Conservation (phyloP, 1,140 invertebrate species). For the Eufriesea mexicana region DNA sequence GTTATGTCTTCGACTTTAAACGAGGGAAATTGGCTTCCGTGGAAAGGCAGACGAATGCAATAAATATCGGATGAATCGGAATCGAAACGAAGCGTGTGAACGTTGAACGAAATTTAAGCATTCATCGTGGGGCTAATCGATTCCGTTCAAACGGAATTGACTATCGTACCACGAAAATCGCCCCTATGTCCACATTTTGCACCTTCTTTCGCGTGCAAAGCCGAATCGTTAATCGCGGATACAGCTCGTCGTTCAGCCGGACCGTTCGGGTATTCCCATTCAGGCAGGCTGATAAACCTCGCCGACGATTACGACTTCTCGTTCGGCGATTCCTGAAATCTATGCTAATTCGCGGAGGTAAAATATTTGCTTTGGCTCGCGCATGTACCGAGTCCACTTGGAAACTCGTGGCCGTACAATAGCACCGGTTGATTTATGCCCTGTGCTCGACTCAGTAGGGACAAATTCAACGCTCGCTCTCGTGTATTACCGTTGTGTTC, state of each 20-base stretch:
- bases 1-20: background rate
- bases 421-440: conserved; percentile 37
- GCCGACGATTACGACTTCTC: conserved; percentile 30
- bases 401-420: conserved; percentile 28
- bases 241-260: background rate
- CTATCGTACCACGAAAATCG: background rate
- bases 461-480: conserved; percentile 20
- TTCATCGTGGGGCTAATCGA: background rate
- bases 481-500: background rate
- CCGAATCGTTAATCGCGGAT: background rate
- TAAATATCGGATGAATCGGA: background rate
- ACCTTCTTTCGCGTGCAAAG: background rate
- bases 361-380: conserved; percentile 34
- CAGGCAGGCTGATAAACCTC: conserved; percentile 28
- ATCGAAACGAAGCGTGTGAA: background rate
- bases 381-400: conserved; percentile 8
- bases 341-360: conserved; percentile 51
- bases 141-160: background rate
- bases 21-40: background rate
- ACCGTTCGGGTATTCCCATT: background rate
- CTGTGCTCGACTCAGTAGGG: conserved; percentile 11
- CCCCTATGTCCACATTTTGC: background rate
- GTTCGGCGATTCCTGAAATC: conserved; percentile 39
- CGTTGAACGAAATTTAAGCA: background rate
- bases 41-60: background rate